Evolutionary conservation across 2,113 vertebrate genomes (phyloP).

Genomic region (Neogale vison): DNA sequence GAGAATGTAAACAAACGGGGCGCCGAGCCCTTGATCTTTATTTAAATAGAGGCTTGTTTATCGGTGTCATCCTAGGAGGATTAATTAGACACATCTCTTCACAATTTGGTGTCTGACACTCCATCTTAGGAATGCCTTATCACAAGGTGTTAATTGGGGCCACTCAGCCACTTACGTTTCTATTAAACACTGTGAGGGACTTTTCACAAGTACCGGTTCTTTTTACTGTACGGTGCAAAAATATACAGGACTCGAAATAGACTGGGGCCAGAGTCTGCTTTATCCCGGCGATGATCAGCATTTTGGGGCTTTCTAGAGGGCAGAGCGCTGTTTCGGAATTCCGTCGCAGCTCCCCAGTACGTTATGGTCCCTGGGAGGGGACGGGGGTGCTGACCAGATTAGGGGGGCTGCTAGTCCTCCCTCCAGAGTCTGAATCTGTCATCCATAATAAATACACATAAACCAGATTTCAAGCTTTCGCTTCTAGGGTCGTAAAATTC

Average conservation of each 20-base stretch:
- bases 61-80: constrained; percentile 91
- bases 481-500: neutral
- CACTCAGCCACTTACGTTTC: constrained; percentile 95
- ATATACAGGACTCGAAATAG: constrained; percentile 70
- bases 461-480: neutral
- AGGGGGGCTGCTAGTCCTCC: neutral
- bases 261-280: neutral
- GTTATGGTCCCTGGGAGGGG: rapidly evolving
- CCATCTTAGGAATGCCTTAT: constrained; percentile 92
- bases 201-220: constrained; percentile 83
- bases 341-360: neutral
- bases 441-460: neutral
- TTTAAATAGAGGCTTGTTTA: constrained; percentile 89
- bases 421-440: neutral
- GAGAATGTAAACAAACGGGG: constrained; percentile 82
- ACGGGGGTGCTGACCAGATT: neutral
- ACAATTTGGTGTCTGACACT: constrained; percentile 90
- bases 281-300: neutral
- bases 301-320: constrained; percentile 28
- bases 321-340: constrained; percentile 12
- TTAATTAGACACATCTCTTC: constrained; percentile 90
- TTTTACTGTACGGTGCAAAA: constrained; percentile 77
- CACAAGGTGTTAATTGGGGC: constrained; percentile 99
- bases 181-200: constrained; percentile 93
- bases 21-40: constrained; percentile 84